phyloP scores from a whole-genome alignment of 2,113 vertebrate species.

The Carlito syrichta region DNA sequence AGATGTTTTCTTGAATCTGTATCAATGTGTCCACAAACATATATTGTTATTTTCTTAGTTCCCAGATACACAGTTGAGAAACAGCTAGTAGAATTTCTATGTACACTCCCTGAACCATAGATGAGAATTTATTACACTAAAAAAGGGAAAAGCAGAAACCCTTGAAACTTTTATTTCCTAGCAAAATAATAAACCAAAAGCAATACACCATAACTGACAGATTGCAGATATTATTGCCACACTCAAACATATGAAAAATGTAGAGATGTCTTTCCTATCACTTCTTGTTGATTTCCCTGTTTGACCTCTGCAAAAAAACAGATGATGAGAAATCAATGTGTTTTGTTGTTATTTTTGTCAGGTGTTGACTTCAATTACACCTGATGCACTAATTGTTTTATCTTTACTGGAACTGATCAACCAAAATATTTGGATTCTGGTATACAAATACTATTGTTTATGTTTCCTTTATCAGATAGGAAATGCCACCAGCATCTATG shows the following conservation, averaged over 20 bases:
- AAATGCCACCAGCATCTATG: neutral
- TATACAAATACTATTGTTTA: neutral
- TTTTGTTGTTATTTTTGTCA: neutral
- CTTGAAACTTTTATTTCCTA: neutral
- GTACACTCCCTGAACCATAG: neutral
- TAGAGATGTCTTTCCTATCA: neutral
- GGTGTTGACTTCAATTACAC: neutral
- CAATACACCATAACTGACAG: neutral
- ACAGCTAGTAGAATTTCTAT: neutral
- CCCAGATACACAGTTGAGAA: neutral
- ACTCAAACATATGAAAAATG: neutral
- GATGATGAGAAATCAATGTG: neutral
- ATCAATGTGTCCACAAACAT: neutral
- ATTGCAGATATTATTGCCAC: neutral
- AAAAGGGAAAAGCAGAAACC: neutral
- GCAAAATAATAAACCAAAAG: neutral
- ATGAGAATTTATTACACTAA: neutral
- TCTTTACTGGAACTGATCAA: neutral
- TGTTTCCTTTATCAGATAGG: neutral
- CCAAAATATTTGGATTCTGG: neutral
- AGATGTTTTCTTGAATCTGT: neutral
- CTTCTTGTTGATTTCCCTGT: neutral
- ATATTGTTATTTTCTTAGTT: neutral
- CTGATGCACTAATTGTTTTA: neutral
- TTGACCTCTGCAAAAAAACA: neutral